These are phyloP conservation scores for Dasysyrphus albostriatus DNA, from an alignment of 2,888 invertebrate genomes.

Conservation along the genomic window DNA sequence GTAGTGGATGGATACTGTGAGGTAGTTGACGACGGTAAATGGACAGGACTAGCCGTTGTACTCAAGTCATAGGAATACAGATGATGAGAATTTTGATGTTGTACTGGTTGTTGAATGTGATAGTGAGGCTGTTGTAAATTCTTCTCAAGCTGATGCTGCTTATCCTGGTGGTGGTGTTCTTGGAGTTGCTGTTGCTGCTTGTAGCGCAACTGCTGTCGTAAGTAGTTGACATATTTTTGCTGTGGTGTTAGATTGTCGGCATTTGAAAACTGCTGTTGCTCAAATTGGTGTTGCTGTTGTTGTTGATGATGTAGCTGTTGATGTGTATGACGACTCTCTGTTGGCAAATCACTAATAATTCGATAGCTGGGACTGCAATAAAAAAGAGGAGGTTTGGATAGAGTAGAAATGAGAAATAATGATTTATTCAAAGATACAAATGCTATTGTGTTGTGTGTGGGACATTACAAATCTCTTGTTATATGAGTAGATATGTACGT, in stretches of 20 bases:
- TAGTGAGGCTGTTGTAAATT: slow-evolving; percentile 73
- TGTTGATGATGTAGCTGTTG: slow-evolving; percentile 76
- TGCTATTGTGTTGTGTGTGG: slow-evolving; percentile 32
- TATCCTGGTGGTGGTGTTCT: slow-evolving; percentile 68
- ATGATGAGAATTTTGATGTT: slow-evolving; percentile 59
- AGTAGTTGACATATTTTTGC: slow-evolving; percentile 82
- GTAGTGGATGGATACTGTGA: slow-evolving; percentile 71
- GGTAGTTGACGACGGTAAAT: slow-evolving; percentile 34
- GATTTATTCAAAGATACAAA: slow-evolving; percentile 70
- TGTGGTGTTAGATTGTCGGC: slow-evolving; percentile 81
- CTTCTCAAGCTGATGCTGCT: slow-evolving; percentile 69
- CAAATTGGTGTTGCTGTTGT: slow-evolving; percentile 48
- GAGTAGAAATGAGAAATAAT: slow-evolving; percentile 46
- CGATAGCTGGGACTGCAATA: slow-evolving; percentile 64
- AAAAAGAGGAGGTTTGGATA: not conserved
- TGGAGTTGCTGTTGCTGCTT: slow-evolving; percentile 77
- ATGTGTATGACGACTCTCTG: slow-evolving; percentile 76
- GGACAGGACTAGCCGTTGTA: slow-evolving; percentile 76
- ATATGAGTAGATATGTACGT: slow-evolving; percentile 24
- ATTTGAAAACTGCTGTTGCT: slow-evolving; percentile 75
- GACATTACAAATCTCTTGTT: slow-evolving; percentile 35
- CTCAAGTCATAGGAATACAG: slow-evolving; percentile 76
- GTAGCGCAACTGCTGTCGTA: slow-evolving; percentile 81
- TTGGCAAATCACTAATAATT: slow-evolving; percentile 56
- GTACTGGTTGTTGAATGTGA: slow-evolving; percentile 60